Percentiles rank a stretch among this genome's conserved stretches.
Conservation (phyloP, 2,113 vertebrate species). For the Stegastes partitus region DNA sequence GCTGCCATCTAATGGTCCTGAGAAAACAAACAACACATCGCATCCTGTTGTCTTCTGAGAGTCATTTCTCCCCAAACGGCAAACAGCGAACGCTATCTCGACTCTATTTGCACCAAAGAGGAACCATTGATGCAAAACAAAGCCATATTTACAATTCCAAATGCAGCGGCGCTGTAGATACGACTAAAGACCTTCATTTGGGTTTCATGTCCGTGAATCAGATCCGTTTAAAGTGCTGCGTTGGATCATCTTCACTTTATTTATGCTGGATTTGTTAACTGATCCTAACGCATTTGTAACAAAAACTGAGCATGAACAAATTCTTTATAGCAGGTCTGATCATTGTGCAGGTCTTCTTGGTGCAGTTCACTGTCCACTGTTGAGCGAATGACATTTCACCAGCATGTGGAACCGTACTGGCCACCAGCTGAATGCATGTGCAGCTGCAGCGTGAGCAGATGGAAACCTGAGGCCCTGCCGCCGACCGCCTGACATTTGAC, state of each 20-base stretch:
- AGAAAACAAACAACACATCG: constrained; percentile 63
- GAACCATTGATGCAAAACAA: constrained; percentile 1
- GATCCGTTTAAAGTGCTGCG: not conserved
- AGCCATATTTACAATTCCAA: constrained; percentile 17
- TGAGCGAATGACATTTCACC: no score
- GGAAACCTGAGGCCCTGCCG: constrained; percentile 7
- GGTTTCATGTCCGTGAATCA: constrained; percentile 13
- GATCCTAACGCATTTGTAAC: no score
- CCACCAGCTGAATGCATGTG: constrained; percentile 4
- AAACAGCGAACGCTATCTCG: not conserved
- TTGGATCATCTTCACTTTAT: not conserved
- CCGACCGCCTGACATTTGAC: constrained; percentile 8
- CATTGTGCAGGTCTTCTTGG: no score
- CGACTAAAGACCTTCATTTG: constrained; percentile 6
- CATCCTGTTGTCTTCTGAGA: constrained; percentile 45
- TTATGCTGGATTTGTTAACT: no score
- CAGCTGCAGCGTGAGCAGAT: constrained; percentile 20
- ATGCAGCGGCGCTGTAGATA: not conserved
- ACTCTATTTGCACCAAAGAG: not conserved
- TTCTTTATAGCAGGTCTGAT: no score
- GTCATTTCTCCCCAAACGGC: constrained; percentile 26
- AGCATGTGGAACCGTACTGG: not conserved
- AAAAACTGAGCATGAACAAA: no score
- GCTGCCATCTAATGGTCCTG: constrained; percentile 59
- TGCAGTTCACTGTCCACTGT: no score